Conservation (phyloP, 2,113 vertebrate species). For the Cyprinodon brontotheroides region DNA sequence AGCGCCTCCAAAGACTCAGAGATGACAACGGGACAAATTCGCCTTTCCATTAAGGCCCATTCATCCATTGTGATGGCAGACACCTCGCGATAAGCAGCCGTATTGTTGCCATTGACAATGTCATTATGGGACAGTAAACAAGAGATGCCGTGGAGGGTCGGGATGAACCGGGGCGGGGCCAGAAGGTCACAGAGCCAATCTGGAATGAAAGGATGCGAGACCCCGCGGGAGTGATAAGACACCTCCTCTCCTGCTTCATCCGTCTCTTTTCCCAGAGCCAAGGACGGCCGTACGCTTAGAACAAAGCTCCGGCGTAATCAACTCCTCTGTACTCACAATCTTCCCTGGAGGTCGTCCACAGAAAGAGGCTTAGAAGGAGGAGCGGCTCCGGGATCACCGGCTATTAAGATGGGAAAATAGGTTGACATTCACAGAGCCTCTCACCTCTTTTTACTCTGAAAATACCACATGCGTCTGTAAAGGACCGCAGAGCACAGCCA, state of each 20-base stretch:
- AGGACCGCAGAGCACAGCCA: not conserved
- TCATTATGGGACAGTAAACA: constrained; percentile 73
- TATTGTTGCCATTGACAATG: constrained; percentile 69
- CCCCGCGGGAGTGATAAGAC: constrained; percentile 64
- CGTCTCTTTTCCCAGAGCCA: constrained; percentile 51
- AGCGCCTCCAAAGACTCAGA: constrained; percentile 52
- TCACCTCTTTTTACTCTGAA: not conserved
- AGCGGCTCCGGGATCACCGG: constrained; percentile 44
- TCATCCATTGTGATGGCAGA: constrained; percentile 58
- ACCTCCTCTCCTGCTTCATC: constrained; percentile 38
- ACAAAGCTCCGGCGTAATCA: constrained; percentile 70
- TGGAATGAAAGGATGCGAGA: constrained; percentile 58
- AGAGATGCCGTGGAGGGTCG: constrained; percentile 33
- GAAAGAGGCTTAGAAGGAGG: constrained; percentile 54
- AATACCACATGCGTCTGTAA: not conserved
- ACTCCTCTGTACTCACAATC: constrained; percentile 68
- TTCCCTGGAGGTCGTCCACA: constrained; percentile 63
- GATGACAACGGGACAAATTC: constrained; percentile 58
- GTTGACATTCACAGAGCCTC: constrained; percentile 47
- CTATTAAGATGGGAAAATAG: constrained; percentile 61
- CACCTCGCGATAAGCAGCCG: constrained; percentile 60
- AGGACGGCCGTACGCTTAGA: constrained; percentile 67
- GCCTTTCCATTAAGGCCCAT: constrained; percentile 59
- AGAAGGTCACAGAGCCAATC: constrained; percentile 68
- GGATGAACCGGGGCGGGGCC: constrained; percentile 47